Conservation (phyloP, 2,113 vertebrate genomes). For the Macrotus californicus region DNA sequence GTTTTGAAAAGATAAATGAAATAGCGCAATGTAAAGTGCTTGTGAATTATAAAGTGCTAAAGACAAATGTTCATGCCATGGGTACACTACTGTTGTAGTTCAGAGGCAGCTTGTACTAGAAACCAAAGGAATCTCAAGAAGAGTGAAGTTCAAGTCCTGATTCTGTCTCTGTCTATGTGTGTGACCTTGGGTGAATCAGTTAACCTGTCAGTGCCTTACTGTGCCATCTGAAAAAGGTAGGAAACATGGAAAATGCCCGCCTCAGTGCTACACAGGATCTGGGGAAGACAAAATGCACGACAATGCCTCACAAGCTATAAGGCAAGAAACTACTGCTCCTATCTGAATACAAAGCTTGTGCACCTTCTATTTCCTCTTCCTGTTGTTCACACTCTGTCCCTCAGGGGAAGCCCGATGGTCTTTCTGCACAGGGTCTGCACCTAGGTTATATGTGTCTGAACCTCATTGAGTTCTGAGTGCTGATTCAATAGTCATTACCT, state of each 20-base stretch:
- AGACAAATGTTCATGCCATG: no score
- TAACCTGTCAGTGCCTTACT: neutral
- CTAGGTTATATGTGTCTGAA: neutral
- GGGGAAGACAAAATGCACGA: neutral
- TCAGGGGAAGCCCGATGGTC: neutral
- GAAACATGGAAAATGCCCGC: neutral
- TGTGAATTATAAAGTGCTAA: neutral
- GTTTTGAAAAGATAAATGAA: neutral
- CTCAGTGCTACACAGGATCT: neutral
- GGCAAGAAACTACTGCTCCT: neutral
- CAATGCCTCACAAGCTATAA: neutral
- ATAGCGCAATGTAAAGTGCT: no score
- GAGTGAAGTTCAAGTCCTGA: neutral
- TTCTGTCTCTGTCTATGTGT: neutral
- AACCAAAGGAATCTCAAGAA: neutral
- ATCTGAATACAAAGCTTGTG: neutral
- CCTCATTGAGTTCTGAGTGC: neutral
- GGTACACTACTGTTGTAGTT: rapidly evolving
- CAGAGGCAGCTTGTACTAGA: neutral
- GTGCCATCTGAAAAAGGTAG: neutral
- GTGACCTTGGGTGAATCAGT: neutral
- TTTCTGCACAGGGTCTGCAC: neutral
- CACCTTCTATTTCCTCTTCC: neutral
- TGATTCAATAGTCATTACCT: constrained; percentile 11
- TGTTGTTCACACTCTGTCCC: neutral